phyloP scores from a whole-genome alignment of 2,113 vertebrate species.

The Thamnaconus septentrionalis region DNA sequence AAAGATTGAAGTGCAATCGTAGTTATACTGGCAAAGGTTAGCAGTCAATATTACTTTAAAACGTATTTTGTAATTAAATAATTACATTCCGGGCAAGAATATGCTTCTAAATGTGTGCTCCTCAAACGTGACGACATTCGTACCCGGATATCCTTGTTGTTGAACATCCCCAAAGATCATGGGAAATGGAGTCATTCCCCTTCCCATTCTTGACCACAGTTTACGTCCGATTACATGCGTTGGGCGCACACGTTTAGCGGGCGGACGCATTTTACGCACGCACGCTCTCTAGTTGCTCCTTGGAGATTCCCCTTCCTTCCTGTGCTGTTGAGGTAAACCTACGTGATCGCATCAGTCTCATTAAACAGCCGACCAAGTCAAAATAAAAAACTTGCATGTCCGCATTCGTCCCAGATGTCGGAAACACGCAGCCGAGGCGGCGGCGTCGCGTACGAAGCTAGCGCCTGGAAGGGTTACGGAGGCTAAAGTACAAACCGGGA shows the following conservation, averaged over 20 bases:
- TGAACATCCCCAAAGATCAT: not conserved
- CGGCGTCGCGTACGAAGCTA: constrained; percentile 20
- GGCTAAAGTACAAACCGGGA: constrained; percentile 39
- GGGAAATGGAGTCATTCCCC: constrained; percentile 63
- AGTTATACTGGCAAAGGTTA: too few species aligned
- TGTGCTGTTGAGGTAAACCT: constrained; percentile 69
- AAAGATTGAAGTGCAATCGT: too few species aligned
- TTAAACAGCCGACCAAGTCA: constrained; percentile 45
- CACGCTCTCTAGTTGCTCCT: constrained; percentile 39
- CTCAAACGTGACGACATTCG: constrained; percentile 5
- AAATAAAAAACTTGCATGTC: constrained; percentile 19
- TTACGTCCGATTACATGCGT: constrained; percentile 49
- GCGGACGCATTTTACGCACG: constrained; percentile 43
- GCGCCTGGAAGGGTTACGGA: constrained; percentile 22
- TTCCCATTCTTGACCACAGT: constrained; percentile 48
- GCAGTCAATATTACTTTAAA: not conserved
- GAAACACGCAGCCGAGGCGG: constrained; percentile 20
- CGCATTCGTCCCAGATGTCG: constrained; percentile 33
- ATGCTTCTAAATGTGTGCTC: not conserved
- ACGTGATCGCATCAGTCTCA: constrained; percentile 47
- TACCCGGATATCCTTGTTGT: constrained; percentile 66
- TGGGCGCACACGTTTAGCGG: fast-evolving
- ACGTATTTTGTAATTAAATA: not conserved
- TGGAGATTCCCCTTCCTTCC: constrained; percentile 70
- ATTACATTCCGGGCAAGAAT: not conserved